Percentiles rank a stretch among this genome's conserved stretches.
Evolutionary conservation across 2,113 vertebrate genomes (phyloP).

Genomic region (Sorex araneus): DNA sequence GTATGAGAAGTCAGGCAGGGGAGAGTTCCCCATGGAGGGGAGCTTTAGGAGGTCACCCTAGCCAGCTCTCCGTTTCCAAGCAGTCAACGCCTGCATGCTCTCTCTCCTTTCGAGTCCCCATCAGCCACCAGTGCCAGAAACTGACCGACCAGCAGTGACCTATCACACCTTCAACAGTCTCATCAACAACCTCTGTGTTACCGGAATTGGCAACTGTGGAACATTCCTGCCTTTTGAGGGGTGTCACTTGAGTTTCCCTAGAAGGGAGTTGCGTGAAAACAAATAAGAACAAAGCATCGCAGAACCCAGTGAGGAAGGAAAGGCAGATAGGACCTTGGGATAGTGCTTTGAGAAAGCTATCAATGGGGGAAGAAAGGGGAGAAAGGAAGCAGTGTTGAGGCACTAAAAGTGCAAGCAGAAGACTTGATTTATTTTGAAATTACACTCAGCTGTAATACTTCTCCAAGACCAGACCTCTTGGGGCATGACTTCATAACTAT

Average conservation of each 20-base stretch:
- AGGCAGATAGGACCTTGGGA: background rate
- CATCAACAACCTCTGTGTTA: background rate
- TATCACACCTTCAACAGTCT: background rate
- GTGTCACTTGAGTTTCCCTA: background rate
- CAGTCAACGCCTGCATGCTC: accelerated
- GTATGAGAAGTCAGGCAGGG: no score
- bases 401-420: constrained; percentile 29
- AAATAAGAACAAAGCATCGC: background rate
- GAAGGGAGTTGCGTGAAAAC: background rate
- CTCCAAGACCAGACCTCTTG: constrained; percentile 54
- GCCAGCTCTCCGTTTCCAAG: background rate
- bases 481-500: constrained; percentile 75
- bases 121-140: background rate
- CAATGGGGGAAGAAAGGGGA: background rate
- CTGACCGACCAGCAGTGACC: no score
- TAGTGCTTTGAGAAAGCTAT: no score
- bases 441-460: constrained; percentile 64
- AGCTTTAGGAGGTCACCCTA: background rate
- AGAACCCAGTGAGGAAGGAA: background rate
- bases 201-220: background rate
- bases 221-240: background rate
- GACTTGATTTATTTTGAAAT: constrained; percentile 75
- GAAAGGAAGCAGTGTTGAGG: background rate
- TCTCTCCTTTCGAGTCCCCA: background rate
- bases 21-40: background rate